phyloP scores from a whole-genome alignment of 2,797 vertebrate species.

The Megaceryle alcyon region DNA sequence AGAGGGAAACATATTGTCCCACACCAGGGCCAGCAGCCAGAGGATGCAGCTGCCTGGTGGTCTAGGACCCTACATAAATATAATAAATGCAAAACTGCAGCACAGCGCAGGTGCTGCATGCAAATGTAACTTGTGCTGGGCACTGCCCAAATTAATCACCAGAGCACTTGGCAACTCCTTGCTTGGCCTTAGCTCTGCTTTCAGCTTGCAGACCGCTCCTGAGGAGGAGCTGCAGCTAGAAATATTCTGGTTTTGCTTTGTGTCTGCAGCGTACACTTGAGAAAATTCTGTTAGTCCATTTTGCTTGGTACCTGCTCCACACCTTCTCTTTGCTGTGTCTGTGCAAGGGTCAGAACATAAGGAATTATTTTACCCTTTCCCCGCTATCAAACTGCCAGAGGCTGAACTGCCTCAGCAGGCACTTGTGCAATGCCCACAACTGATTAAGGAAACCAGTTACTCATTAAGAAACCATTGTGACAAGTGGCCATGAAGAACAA shows the following conservation, averaged over 20 bases:
- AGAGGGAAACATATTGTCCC: background rate
- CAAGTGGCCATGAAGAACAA: conserved; percentile 20
- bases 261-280: background rate
- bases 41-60: background rate
- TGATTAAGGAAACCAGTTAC: background rate
- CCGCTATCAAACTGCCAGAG: background rate
- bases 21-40: background rate
- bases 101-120: background rate
- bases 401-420: background rate
- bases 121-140: background rate
- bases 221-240: background rate
- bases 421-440: background rate
- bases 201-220: background rate
- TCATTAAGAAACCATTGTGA: conserved; percentile 20
- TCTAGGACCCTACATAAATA: background rate
- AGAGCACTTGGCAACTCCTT: background rate
- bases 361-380: background rate
- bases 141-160: background rate
- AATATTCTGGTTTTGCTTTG: background rate
- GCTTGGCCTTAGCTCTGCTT: background rate
- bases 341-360: background rate
- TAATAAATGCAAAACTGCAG: background rate
- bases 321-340: background rate
- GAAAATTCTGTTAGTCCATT: background rate
- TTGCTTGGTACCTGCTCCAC: background rate